phyloP scores from a whole-genome alignment of 1,140 invertebrate species.

The Aporrectodea caliginosa region DNA sequence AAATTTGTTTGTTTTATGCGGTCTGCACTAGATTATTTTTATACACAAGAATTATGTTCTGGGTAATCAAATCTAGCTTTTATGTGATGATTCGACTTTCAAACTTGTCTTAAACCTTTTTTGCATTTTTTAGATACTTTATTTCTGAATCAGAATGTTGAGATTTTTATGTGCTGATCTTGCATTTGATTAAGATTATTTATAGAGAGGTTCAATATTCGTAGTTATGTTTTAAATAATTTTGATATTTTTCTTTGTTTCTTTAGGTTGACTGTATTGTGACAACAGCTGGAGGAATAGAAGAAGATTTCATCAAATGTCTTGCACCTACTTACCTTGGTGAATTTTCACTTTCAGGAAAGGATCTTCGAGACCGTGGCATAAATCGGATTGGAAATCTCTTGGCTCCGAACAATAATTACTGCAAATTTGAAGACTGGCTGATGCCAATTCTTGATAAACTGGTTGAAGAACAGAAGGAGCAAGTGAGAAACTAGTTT shows the following conservation, averaged over 20 bases:
- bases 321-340: conserved; percentile 89
- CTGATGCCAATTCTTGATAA: conserved; percentile 87
- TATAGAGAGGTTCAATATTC: too few relatives aligned
- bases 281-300: conserved; percentile 94
- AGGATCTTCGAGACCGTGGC: conserved; percentile 71
- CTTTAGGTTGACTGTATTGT: conserved; percentile 89
- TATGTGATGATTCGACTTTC: too few relatives aligned
- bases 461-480: conserved; percentile 83
- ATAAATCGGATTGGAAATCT: conserved; percentile 98
- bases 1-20: too few relatives aligned
- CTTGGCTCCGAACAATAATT: conserved; percentile 96
- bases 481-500: conserved; percentile 42
- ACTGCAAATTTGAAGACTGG: conserved; percentile 98
- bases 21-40: too few relatives aligned
- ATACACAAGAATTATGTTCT: too few relatives aligned
- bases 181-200: too few relatives aligned
- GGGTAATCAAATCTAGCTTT: too few relatives aligned
- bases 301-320: conserved; percentile 99
- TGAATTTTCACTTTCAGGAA: conserved; percentile 76
- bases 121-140: too few relatives aligned
- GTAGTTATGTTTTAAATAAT: too few relatives aligned
- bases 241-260: conserved; percentile 9
- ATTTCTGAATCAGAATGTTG: too few relatives aligned
- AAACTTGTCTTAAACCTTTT: too few relatives aligned
- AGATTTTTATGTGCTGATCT: too few relatives aligned